Conservation (phyloP, 1,140 invertebrate genomes). For the Drosophila navojoa region DNA sequence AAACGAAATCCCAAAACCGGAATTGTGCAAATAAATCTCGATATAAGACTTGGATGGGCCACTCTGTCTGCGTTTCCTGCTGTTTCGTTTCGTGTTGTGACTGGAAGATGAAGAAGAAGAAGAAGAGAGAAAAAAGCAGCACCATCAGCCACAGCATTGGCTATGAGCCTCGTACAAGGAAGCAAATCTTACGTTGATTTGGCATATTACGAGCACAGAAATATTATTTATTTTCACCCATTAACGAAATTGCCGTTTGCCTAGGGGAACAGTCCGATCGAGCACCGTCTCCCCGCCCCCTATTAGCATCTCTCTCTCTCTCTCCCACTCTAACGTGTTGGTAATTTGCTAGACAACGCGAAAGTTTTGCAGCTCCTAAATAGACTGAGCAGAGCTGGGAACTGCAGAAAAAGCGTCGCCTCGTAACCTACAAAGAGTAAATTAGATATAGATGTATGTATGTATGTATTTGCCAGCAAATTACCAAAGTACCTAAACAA, state of each 20-base stretch:
- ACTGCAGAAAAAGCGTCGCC: slow-evolving; percentile 50
- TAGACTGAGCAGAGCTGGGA: slow-evolving; percentile 1
- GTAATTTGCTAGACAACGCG: slow-evolving; percentile 15
- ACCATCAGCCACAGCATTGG: slow-evolving; percentile 19
- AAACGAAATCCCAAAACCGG: slow-evolving; percentile 70
- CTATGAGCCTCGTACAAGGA: slow-evolving; percentile 49
- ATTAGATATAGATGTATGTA: background rate
- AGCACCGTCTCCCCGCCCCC: slow-evolving; percentile 8
- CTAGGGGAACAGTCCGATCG: slow-evolving; percentile 40
- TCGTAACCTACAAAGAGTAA: slow-evolving; percentile 67
- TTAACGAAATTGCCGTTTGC: slow-evolving; percentile 62
- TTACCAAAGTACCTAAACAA: slow-evolving; percentile 38
- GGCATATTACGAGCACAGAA: slow-evolving; percentile 62
- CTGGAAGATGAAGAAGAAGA: background rate
- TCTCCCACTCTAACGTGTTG: background rate
- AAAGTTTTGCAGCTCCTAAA: slow-evolving; percentile 41
- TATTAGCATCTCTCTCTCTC: slow-evolving; percentile 1
- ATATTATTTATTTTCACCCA: slow-evolving; percentile 81
- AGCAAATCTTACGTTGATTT: slow-evolving; percentile 61
- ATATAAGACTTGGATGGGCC: slow-evolving; percentile 54
- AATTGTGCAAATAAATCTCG: slow-evolving; percentile 82
- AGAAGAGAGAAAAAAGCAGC: slow-evolving; percentile 3
- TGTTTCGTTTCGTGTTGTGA: slow-evolving; percentile 22
- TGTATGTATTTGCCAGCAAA: slow-evolving; percentile 30
- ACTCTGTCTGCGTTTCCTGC: slow-evolving; percentile 32